Evolutionary conservation across 1,140 invertebrate genomes (phyloP), one percentile per base, ranked within the genome.

Genomic region (Papilio glaucus): DNA sequence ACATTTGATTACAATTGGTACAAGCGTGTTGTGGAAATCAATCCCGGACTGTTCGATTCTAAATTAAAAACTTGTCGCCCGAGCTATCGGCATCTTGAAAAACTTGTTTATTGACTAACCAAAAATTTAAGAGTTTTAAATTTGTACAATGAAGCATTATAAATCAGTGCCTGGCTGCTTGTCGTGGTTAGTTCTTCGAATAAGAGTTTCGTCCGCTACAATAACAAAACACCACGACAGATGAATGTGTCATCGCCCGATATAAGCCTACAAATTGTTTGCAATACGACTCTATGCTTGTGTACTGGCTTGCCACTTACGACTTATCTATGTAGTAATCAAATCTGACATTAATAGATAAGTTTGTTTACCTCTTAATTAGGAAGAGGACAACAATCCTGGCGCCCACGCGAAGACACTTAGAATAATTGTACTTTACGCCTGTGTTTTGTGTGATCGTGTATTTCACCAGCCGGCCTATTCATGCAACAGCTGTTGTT

Each of bases 191-290:
- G 13, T 53, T 69, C 67, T 69, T 69, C 26, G 67, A 69, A 69
- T 53, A 8, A 53, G 26, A 53, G 67, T 69, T 53, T 29, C 26
- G 26, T 53, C 45, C n/a, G 67, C 5, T 18, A 26, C 67, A 69
- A 33, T 57, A 69, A 69, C 45, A 69, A 49, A 69, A 53, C 67
- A 69, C 38, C 45, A 38, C 15, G 42, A 53, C 45, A 15, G 24
- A 38, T n/a, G 63, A n/a, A 15, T 69, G 42, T 69, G 67, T 69
- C 67, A 69, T 69, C 67, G 29, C 42, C 15, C 45, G 29, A 69
- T 69, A 69, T 69, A 69, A 45, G 21, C 26, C 29, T 10, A 49
- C 10, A 68, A 69, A 33, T 68, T 49, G 41, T 45, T 69, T 49
- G n/a, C 53, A 69, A 37, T 38, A 62, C 26, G 0, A 29, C 21